These are phyloP conservation scores for Pseudochaenichthys georgianus DNA, from an alignment of 2,797 vertebrate genomes.

Conservation along the genomic window DNA sequence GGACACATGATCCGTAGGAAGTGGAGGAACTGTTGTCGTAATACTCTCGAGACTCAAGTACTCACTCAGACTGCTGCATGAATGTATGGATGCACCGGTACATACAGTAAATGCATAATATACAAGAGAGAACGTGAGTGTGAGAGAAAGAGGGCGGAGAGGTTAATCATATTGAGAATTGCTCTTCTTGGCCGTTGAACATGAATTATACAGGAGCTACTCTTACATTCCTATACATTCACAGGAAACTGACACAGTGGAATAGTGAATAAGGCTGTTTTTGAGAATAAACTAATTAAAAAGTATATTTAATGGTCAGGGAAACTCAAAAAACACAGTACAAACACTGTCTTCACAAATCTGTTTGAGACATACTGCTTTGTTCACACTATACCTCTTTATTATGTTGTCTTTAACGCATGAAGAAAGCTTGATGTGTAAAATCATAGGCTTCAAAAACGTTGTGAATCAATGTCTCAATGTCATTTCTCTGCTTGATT, in stretches of 20 bases:
- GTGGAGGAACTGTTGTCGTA: background rate
- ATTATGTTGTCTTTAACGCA: background rate
- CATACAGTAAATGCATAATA: constrained; percentile 10
- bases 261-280: background rate
- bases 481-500: background rate
- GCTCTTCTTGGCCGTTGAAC: background rate
- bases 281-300: background rate
- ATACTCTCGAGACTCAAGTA: background rate
- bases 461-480: background rate
- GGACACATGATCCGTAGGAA: background rate
- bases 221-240: background rate
- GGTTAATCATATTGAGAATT: constrained; percentile 16
- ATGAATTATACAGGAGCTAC: constrained; percentile 24
- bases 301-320: background rate
- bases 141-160: background rate
- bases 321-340: background rate
- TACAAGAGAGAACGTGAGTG: background rate
- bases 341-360: too few species aligned
- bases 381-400: too few species aligned
- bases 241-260: background rate
- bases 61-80: background rate
- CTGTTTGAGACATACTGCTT: too few species aligned
- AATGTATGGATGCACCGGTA: constrained; percentile 12
- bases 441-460: background rate
- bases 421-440: background rate